Percentiles rank a stretch among this genome's conserved stretches.
Evolutionary conservation across 2,113 vertebrate genomes (phyloP).

Genomic region (Cisticola juncidis): DNA sequence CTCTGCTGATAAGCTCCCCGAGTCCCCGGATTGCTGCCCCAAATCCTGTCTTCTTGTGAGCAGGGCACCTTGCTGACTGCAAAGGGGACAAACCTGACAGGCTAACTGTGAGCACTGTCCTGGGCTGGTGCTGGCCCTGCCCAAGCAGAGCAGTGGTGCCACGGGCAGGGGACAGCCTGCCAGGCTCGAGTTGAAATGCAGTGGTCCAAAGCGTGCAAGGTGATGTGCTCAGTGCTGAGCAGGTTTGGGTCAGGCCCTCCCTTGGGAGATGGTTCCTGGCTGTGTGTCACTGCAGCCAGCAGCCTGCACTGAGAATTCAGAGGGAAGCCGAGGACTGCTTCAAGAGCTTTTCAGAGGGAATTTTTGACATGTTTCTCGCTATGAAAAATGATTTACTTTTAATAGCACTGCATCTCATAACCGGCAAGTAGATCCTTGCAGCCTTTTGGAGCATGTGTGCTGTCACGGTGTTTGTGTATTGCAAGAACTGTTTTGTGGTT

Average conservation of each 20-base stretch:
- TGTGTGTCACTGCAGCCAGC: accelerated
- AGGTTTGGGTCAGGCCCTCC: accelerated
- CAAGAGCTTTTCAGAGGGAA: neutral
- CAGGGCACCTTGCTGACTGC: neutral
- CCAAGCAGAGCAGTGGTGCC: accelerated
- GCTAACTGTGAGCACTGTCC: neutral
- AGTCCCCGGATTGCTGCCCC: neutral
- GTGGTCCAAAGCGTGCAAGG: neutral
- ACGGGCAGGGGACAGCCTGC: neutral
- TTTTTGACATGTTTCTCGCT: neutral
- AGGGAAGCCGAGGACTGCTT: neutral
- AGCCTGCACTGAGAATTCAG: no score
- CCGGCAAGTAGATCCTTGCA: accelerated
- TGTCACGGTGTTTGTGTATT: accelerated
- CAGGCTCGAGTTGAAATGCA: neutral
- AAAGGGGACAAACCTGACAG: neutral
- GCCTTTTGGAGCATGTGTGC: neutral
- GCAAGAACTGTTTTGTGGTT: neutral
- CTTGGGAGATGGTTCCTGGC: neutral
- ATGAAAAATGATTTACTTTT: accelerated
- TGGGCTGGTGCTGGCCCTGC: neutral
- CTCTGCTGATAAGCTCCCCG: slow-evolving; percentile 40
- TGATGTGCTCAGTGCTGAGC: neutral
- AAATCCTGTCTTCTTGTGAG: neutral
- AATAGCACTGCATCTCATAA: accelerated